phyloP scores from a whole-genome alignment of 2,888 invertebrate genomes.

The Ormyrus thymus region DNA sequence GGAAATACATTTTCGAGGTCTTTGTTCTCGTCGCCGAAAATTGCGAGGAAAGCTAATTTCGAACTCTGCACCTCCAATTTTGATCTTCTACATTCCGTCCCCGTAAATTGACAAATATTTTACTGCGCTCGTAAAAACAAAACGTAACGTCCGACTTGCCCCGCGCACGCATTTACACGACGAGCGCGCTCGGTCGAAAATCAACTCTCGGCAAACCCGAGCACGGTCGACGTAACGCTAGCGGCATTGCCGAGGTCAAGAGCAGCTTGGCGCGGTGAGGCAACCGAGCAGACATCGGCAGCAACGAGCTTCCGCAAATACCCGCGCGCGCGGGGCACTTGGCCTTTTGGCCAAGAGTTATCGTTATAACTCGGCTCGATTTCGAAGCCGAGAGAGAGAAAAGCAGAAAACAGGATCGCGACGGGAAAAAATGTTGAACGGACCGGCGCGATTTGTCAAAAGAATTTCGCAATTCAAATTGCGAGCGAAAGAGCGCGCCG shows the following conservation, averaged over 20 bases:
- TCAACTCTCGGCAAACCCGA: too few relatives aligned
- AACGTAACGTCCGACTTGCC: too few relatives aligned
- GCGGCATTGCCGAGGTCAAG: constrained; percentile 39
- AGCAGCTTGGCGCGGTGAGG: constrained; percentile 22
- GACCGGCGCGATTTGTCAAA: constrained; percentile 11
- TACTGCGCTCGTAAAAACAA: too few relatives aligned
- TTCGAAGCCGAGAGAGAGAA: background rate
- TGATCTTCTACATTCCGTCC: too few relatives aligned
- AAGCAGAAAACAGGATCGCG: background rate
- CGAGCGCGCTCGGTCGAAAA: too few relatives aligned
- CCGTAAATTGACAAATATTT: too few relatives aligned
- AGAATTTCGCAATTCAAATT: constrained; percentile 20
- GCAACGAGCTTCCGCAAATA: constrained; percentile 44
- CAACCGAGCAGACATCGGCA: background rate
- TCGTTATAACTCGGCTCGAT: background rate
- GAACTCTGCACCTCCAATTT: too few relatives aligned
- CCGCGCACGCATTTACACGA: too few relatives aligned
- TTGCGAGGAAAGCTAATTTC: too few relatives aligned
- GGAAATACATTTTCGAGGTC: too few relatives aligned
- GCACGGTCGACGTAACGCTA: too few relatives aligned
- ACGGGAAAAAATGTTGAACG: constrained; percentile 2
- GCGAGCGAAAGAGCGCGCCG: background rate
- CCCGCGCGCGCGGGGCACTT: constrained; percentile 14
- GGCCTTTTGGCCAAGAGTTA: constrained; percentile 39
- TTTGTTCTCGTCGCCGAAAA: too few relatives aligned